Percentiles rank a stretch among this genome's conserved stretches.
Conservation (phyloP, 2,113 vertebrate genomes). For the Salvelinus alpinus region DNA sequence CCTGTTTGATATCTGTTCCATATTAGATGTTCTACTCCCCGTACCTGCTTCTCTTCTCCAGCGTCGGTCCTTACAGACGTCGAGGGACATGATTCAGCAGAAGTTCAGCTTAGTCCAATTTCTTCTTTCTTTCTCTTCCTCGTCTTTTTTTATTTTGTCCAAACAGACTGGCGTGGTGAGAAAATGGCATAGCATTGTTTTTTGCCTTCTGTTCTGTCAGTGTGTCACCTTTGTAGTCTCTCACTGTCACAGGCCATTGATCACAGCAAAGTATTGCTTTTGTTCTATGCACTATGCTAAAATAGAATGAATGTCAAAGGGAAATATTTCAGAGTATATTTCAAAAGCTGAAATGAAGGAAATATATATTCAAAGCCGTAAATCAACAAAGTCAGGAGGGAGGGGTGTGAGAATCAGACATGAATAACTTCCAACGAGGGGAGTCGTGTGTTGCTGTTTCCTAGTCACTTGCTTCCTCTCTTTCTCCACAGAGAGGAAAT, state of each 20-base stretch:
- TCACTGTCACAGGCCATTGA: not conserved
- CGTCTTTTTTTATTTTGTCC: not conserved
- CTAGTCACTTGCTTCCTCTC: constrained; percentile 3
- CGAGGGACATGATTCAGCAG: not conserved
- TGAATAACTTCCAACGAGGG: not conserved
- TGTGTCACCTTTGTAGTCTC: not conserved
- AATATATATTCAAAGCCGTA: too few relatives aligned
- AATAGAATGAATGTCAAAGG: too few relatives aligned
- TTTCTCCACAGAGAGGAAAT: not conserved
- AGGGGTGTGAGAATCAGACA: not conserved
- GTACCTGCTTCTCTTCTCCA: too few relatives aligned
- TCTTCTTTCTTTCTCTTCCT: not conserved
- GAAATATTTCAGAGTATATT: too few relatives aligned
- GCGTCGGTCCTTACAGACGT: too few relatives aligned
- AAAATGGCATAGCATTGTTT: not conserved
- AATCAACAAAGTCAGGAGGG: too few relatives aligned
- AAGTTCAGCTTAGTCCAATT: not conserved
- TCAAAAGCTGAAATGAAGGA: too few relatives aligned
- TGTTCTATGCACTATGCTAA: too few relatives aligned
- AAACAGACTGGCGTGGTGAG: not conserved
- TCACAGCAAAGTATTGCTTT: too few relatives aligned
- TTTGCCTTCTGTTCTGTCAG: not conserved
- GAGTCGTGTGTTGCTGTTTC: not conserved
- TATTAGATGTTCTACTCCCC: too few relatives aligned
- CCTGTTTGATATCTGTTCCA: too few relatives aligned